Percentiles rank a stretch among this genome's conserved stretches.
Evolutionary conservation across 2,888 invertebrate species (phyloP).

Genomic region (Clanis bilineata): DNA sequence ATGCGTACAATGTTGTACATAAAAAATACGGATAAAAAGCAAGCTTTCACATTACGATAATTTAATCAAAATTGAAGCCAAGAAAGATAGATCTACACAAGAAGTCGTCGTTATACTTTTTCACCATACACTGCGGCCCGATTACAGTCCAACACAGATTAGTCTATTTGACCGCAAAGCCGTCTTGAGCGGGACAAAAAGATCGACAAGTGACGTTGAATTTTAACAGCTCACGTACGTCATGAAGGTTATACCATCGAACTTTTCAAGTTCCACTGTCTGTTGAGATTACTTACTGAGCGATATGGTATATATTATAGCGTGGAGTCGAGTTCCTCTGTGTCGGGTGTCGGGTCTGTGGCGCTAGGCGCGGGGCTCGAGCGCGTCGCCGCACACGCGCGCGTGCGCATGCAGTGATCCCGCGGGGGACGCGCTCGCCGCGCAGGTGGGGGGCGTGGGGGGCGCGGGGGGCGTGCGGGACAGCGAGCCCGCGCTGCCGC

Average conservation of each 20-base stretch:
- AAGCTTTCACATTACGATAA: background rate
- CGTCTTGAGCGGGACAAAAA: background rate
- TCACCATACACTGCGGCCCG: background rate
- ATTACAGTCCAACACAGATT: background rate
- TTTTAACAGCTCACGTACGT: background rate
- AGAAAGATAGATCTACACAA: conserved; percentile 8
- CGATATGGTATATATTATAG: background rate
- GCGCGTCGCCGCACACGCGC: conserved; percentile 25
- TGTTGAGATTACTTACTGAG: background rate
- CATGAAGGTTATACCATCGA: background rate
- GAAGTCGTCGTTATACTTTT: conserved; percentile 1
- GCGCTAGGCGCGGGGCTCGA: conserved; percentile 38
- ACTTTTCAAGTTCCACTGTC: background rate
- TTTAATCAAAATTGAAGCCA: background rate
- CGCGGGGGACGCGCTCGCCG: conserved; percentile 25
- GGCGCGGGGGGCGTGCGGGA: conserved; percentile 39
- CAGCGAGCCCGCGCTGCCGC: conserved; percentile 19
- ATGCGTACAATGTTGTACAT: background rate
- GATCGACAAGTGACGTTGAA: background rate
- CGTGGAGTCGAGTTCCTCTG: background rate
- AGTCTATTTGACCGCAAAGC: conserved; percentile 15
- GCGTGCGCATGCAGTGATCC: conserved; percentile 29
- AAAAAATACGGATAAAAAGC: background rate
- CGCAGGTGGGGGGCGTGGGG: conserved; percentile 32
- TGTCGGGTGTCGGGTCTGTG: background rate